Evolutionary conservation across 2,113 vertebrate genomes (phyloP).

Genomic region (Sprattus sprattus): DNA sequence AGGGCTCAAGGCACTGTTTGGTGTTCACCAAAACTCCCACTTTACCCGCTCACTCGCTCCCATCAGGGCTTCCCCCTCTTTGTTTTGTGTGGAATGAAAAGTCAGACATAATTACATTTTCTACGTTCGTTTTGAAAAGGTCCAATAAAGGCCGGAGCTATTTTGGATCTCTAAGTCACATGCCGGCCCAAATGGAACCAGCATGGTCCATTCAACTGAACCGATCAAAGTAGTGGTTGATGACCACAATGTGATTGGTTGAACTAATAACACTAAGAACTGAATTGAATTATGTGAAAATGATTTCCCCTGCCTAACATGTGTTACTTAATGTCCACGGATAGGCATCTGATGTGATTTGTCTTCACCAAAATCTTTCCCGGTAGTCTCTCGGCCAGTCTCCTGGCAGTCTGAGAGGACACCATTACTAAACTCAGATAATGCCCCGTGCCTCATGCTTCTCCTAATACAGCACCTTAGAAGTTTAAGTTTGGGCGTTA

Average conservation of each 20-base stretch:
- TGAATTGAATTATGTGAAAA: no score
- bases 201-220: neutral
- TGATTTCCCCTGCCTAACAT: no score
- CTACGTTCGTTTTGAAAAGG: slow-evolving; percentile 5
- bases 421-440: no score
- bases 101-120: slow-evolving; percentile 3
- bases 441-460: no score
- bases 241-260: neutral
- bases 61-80: neutral
- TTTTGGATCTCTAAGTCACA: slow-evolving; percentile 1
- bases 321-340: no score
- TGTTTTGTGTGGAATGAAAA: neutral
- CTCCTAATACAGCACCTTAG: neutral
- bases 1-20: neutral
- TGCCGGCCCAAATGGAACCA: neutral
- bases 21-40: neutral
- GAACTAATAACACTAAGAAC: neutral
- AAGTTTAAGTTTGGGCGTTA: neutral
- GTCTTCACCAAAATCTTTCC: no score
- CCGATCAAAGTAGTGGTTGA: neutral
- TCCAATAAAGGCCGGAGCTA: neutral
- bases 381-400: no score
- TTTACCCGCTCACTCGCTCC: neutral
- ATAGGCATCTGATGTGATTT: no score
- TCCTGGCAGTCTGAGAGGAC: no score